Percentiles rank a stretch among this genome's conserved stretches.
phyloP scores from a whole-genome alignment of 2,888 invertebrate species.

The Lucinisca nassula region DNA sequence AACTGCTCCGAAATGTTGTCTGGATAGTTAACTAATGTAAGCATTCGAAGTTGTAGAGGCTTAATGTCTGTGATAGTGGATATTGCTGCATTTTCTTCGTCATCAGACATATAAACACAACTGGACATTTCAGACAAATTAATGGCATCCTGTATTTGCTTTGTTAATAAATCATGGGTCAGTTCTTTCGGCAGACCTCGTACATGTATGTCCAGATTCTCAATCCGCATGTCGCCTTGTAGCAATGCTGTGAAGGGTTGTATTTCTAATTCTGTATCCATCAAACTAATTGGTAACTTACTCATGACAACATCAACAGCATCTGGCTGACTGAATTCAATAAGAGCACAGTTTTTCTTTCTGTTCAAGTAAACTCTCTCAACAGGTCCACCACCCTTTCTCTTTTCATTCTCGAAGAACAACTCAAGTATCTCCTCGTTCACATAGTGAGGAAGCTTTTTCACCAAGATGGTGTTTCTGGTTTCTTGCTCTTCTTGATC shows the following conservation, averaged over 20 bases:
- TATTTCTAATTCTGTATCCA: not conserved
- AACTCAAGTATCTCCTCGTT: not conserved
- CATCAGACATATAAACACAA: no score
- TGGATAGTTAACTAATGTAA: no score
- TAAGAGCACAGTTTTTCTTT: not conserved
- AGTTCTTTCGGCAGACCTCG: not conserved
- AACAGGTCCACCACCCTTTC: not conserved
- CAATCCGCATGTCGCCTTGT: not conserved
- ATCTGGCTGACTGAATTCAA: not conserved
- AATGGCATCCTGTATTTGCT: no score
- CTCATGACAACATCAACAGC: not conserved
- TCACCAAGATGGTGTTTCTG: not conserved
- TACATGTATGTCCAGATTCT: not conserved
- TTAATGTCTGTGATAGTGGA: no score
- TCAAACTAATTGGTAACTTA: not conserved
- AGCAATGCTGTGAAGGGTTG: not conserved
- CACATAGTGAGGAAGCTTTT: not conserved
- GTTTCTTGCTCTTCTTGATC: not conserved
- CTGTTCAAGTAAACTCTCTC: not conserved
- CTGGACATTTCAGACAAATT: no score
- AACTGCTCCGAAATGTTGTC: no score
- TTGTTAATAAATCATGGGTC: not conserved
- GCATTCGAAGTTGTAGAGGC: no score
- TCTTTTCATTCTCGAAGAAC: not conserved
- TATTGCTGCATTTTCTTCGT: no score